These are phyloP conservation scores for Ptyas mucosa DNA, from an alignment of 2,113 vertebrate genomes.

Conservation along the genomic window DNA sequence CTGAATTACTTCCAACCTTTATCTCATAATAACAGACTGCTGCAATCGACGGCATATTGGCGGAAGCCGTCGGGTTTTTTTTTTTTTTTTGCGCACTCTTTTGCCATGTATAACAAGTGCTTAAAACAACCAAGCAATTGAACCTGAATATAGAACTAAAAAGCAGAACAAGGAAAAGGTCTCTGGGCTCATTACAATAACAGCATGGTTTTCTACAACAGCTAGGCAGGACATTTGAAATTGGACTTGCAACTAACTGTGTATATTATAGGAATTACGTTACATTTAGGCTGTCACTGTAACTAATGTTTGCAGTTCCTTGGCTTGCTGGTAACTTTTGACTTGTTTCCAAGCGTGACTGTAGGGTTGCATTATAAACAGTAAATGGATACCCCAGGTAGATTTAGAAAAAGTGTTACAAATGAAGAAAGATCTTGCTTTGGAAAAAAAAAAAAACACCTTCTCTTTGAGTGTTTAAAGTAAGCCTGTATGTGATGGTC, in stretches of 20 bases:
- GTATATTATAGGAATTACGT: constrained; percentile 51
- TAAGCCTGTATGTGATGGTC: neutral
- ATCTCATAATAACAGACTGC: neutral
- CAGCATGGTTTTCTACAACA: constrained; percentile 57
- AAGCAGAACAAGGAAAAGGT: constrained; percentile 42
- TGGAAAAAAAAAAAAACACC: neutral
- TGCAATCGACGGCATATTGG: neutral
- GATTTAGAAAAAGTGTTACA: neutral
- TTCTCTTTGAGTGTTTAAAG: neutral
- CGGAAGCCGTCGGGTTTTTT: neutral
- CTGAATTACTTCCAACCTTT: too few relatives aligned
- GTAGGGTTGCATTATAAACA: neutral
- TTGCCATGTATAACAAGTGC: constrained; percentile 11
- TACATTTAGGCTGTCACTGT: constrained; percentile 54
- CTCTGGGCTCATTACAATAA: constrained; percentile 45
- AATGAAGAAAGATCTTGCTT: neutral
- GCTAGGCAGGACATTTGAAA: constrained; percentile 44
- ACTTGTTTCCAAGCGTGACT: constrained; percentile 41
- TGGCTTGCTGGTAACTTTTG: constrained; percentile 27
- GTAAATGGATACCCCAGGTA: neutral
- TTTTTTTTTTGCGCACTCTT: neutral
- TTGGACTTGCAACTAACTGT: constrained; percentile 38
- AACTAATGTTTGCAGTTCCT: constrained; percentile 49
- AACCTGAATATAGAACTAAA: constrained; percentile 40
- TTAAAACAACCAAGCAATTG: constrained; percentile 23